Conservation (phyloP, 2,113 vertebrate species). For the Ailuropoda melanoleuca region DNA sequence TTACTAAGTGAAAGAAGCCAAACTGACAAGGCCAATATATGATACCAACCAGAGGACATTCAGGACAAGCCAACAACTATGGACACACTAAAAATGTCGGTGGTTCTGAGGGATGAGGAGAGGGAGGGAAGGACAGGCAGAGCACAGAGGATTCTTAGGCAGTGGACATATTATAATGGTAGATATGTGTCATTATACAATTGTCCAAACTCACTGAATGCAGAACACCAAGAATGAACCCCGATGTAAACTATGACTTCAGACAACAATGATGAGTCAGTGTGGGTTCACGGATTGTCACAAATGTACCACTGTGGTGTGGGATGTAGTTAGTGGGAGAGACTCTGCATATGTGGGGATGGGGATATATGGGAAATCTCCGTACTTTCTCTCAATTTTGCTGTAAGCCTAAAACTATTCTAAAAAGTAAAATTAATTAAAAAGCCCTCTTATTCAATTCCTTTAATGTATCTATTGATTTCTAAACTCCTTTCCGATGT, state of each 20-base stretch:
- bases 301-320: neutral
- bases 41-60: neutral
- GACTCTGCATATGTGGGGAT: no score
- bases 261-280: neutral
- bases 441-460: neutral
- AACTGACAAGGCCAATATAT: neutral
- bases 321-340: accelerated
- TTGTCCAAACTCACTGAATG: neutral
- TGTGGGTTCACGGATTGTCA: neutral
- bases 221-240: neutral
- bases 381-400: neutral
- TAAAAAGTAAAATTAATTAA: neutral
- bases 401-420: neutral
- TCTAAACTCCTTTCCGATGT: neutral
- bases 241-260: neutral
- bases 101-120: neutral
- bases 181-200: neutral
- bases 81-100: neutral
- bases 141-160: neutral
- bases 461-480: neutral
- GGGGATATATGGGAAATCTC: neutral
- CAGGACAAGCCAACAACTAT: neutral
- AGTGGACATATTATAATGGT: neutral
- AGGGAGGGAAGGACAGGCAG: neutral
- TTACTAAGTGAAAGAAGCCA: neutral